These are phyloP conservation scores for Pygoscelis adeliae DNA, from an alignment of 2,113 vertebrate species.

Conservation along the genomic window DNA sequence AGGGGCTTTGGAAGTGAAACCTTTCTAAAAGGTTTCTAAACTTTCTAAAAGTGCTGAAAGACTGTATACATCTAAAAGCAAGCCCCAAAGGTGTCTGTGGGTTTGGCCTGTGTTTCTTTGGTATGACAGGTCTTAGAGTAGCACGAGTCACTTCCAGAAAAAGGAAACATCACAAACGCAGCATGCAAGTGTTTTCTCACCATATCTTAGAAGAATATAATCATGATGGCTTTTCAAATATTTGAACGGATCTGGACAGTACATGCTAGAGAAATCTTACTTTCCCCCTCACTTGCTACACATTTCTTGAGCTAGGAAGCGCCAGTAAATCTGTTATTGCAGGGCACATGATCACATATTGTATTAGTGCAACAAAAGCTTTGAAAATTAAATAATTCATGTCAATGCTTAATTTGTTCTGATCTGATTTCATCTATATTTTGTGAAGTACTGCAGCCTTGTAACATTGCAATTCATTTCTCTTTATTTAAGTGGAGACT, in stretches of 20 bases:
- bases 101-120: background rate
- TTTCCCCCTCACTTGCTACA: background rate
- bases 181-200: background rate
- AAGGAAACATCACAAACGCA: background rate
- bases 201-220: background rate
- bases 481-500: background rate
- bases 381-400: background rate
- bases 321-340: background rate
- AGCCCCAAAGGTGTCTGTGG: background rate
- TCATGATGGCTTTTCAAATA: background rate
- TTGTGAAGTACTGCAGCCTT: background rate
- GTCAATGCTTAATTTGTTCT: background rate
- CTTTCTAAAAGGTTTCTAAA: background rate
- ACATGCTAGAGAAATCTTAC: background rate
- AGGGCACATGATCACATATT: background rate
- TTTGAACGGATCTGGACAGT: background rate
- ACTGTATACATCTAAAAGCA: background rate
- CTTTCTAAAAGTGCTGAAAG: background rate
- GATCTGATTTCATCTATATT: background rate
- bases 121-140: background rate
- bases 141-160: background rate
- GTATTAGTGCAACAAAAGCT: background rate
- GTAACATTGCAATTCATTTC: background rate
- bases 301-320: background rate
- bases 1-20: background rate